Conservation (phyloP, 2,888 invertebrate genomes). For the Platycheirus rosarum region DNA sequence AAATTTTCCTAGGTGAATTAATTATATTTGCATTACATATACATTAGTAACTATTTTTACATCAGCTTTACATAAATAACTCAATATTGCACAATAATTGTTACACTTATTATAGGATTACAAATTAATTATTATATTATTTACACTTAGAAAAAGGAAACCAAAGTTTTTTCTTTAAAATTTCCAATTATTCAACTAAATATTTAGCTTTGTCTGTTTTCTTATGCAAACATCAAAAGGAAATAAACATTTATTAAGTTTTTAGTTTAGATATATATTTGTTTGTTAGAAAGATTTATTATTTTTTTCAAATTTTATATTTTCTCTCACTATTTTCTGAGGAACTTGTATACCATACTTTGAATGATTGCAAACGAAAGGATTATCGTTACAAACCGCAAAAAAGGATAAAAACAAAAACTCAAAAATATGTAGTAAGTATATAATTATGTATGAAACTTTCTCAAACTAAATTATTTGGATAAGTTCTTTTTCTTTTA, state of each 20-base stretch:
- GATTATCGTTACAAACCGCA: constrained; percentile 76
- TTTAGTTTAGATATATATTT: constrained; percentile 43
- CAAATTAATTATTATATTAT: constrained; percentile 21
- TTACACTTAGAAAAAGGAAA: constrained; percentile 15
- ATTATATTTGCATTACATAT: constrained; percentile 22
- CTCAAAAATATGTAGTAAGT: constrained; percentile 41
- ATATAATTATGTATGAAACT: constrained; percentile 45
- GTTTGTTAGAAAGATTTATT: constrained; percentile 75
- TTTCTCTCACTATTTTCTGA: constrained; percentile 83
- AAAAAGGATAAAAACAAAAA: constrained; percentile 74
- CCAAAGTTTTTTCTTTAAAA: not conserved
- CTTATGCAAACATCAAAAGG: constrained; percentile 51
- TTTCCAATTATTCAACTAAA: constrained; percentile 38
- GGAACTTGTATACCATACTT: constrained; percentile 90
- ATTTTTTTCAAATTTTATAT: constrained; percentile 55
- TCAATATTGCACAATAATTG: constrained; percentile 64
- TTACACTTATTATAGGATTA: constrained; percentile 44
- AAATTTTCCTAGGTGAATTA: constrained; percentile 59
- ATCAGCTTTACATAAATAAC: constrained; percentile 46
- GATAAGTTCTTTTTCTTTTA: constrained; percentile 35
- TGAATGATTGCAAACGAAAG: constrained; percentile 73
- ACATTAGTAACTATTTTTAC: constrained; percentile 39
- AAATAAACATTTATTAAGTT: constrained; percentile 46
- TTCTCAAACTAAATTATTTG: constrained; percentile 76
- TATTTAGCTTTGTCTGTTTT: constrained; percentile 37